Conservation (phyloP, 2,888 invertebrate species). For the Prostheceraeus crozeri region DNA sequence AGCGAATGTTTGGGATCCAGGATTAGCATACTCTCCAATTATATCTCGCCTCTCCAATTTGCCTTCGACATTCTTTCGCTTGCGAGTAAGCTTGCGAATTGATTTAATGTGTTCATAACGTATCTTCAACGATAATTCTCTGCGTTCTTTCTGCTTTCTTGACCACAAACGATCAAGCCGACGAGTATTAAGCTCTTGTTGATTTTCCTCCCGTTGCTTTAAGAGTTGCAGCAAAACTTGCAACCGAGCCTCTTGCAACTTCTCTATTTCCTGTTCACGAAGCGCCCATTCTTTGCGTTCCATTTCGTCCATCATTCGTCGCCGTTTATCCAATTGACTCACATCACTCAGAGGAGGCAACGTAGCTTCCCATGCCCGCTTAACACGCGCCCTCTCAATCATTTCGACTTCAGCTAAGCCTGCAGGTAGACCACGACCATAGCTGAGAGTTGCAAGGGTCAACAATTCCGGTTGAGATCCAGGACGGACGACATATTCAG, state of each 20-base stretch:
- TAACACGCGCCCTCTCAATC: slow-evolving; percentile 66
- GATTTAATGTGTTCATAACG: slow-evolving; percentile 55
- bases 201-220: slow-evolving; percentile 60
- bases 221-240: slow-evolving; percentile 66
- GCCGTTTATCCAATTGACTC: slow-evolving; percentile 62
- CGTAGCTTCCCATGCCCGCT: slow-evolving; percentile 63
- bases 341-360: slow-evolving; percentile 61
- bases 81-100: slow-evolving; percentile 52
- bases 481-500: slow-evolving; percentile 61
- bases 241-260: slow-evolving; percentile 54
- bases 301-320: slow-evolving; percentile 68
- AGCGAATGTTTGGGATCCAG: slow-evolving; percentile 53
- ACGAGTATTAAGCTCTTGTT: slow-evolving; percentile 54
- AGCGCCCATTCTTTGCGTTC: slow-evolving; percentile 76
- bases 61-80: slow-evolving; percentile 48
- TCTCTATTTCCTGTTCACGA: slow-evolving; percentile 65
- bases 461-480: slow-evolving; percentile 64
- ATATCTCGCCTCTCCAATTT: slow-evolving; percentile 49
- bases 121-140: slow-evolving; percentile 49
- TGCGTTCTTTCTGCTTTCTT: slow-evolving; percentile 54
- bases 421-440: slow-evolving; percentile 63
- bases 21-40: slow-evolving; percentile 50
- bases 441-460: slow-evolving; percentile 62
- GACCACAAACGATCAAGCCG: slow-evolving; percentile 55
- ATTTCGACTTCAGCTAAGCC: slow-evolving; percentile 62